Evolutionary conservation across 2,888 invertebrate species (phyloP).

Genomic region (Oxyteleia sp.): DNA sequence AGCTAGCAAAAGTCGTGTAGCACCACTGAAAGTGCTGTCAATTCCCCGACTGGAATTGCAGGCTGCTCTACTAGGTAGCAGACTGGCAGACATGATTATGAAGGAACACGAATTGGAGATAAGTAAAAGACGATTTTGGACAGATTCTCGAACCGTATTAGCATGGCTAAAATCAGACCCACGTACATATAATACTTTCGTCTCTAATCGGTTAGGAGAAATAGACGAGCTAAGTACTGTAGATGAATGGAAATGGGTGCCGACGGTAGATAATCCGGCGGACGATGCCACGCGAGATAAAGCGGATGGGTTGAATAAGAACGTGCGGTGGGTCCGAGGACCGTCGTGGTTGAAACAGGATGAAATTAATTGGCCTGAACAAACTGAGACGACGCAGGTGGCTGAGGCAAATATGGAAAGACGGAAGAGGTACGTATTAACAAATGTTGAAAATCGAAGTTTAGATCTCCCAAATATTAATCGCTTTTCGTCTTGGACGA

Average conservation of each 20-base stretch:
- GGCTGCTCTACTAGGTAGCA: constrained; percentile 55
- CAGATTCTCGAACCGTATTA: constrained; percentile 71
- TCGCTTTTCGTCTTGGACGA: constrained; percentile 17
- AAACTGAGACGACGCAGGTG: neutral
- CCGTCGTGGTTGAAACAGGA: neutral
- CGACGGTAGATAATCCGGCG: constrained; percentile 71
- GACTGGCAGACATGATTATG: constrained; percentile 36
- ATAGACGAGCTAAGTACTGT: constrained; percentile 74
- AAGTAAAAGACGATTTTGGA: constrained; percentile 37
- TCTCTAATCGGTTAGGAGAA: constrained; percentile 73
- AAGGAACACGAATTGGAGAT: constrained; percentile 44
- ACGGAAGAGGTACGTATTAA: neutral
- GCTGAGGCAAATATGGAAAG: neutral
- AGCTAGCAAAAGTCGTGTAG: neutral
- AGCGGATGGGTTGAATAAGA: neutral
- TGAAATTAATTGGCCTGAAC: neutral
- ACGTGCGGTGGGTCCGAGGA: neutral
- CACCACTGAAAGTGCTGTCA: constrained; percentile 52
- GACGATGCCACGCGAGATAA: constrained; percentile 31
- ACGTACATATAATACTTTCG: constrained; percentile 53
- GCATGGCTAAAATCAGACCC: constrained; percentile 71
- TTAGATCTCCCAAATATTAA: constrained; percentile 74
- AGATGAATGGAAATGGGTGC: constrained; percentile 75
- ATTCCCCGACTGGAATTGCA: constrained; percentile 67
- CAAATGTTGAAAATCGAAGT: neutral